phyloP scores from a whole-genome alignment of 37 sponge, comb jelly and placozoan genomes.

The Spongilla lacustris region DNA sequence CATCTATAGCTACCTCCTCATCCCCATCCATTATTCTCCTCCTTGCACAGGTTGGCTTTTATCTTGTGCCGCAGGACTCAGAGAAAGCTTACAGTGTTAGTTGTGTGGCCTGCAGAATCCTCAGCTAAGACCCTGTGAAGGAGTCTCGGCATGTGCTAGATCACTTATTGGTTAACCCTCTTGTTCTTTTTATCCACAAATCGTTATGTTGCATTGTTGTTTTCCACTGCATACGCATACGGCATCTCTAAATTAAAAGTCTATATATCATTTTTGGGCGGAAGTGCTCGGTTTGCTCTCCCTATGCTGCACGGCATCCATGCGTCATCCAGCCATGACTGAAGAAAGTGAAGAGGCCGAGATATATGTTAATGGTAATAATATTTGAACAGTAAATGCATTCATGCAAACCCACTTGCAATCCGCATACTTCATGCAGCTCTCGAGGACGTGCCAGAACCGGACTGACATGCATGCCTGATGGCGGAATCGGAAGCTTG shows the following conservation, averaged over 20 bases:
- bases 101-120: constrained; percentile 36
- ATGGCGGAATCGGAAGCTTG: too few species aligned
- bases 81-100: constrained; percentile 14
- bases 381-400: too few species aligned
- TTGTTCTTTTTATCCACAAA: not conserved
- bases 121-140: constrained; percentile 1
- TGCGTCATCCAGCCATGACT: not conserved
- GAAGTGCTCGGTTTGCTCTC: not conserved
- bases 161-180: not conserved
- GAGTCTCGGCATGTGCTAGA: not conserved
- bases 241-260: too few species aligned
- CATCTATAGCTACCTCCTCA: not conserved
- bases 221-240: too few species aligned
- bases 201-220: not conserved
- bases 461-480: too few species aligned
- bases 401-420: too few species aligned
- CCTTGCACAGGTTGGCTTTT: constrained; percentile 36
- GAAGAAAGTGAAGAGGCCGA: too few species aligned
- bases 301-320: not conserved
- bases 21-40: not conserved
- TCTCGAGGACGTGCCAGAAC: too few species aligned
- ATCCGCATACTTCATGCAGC: too few species aligned
- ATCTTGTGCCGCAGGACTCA: constrained; percentile 20
- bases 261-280: not conserved
- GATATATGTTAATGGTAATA: too few species aligned